A percentile compares a stretch with the other conserved stretches of the same genome.
Conservation (phyloP, 2,113 vertebrate genomes). For the Oreotrochilus melanogaster region DNA sequence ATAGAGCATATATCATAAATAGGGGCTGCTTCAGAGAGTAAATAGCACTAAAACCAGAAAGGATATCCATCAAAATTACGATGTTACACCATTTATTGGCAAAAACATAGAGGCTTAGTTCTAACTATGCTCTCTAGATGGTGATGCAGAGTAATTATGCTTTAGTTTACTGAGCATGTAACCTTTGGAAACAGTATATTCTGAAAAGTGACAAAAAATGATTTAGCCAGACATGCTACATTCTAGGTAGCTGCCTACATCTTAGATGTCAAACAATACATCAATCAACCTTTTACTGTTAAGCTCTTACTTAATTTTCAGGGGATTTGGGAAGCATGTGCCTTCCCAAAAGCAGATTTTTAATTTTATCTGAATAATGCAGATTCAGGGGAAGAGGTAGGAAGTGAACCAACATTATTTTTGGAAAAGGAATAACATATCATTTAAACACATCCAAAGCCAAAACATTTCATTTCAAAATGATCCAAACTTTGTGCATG, state of each 20-base stretch:
- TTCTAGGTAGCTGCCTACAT: not conserved
- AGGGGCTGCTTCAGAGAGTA: not conserved
- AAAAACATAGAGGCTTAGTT: not conserved
- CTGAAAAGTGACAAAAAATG: not conserved
- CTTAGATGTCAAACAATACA: not conserved
- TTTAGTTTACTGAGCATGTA: not conserved
- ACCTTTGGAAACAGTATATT: not conserved
- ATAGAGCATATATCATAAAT: not conserved
- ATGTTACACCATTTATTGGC: not conserved
- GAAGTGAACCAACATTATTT: not conserved
- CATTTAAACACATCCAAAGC: not conserved
- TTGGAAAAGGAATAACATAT: not conserved
- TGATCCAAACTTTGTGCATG: not conserved
- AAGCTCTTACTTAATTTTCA: not conserved
- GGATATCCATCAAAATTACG: not conserved
- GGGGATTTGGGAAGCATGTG: rapidly evolving
- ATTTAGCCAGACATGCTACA: not conserved
- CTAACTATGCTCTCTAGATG: conserved; percentile 18
- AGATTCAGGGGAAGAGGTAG: not conserved
- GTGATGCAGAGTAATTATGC: conserved; percentile 40
- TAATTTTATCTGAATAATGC: not conserved
- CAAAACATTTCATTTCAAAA: not conserved
- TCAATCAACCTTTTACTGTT: not conserved
- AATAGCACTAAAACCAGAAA: not conserved
- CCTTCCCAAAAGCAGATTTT: not conserved